Percentiles rank a stretch among this genome's conserved stretches.
Evolutionary conservation across 1,140 invertebrate species (phyloP).

Genomic region (Megalopta genalis): DNA sequence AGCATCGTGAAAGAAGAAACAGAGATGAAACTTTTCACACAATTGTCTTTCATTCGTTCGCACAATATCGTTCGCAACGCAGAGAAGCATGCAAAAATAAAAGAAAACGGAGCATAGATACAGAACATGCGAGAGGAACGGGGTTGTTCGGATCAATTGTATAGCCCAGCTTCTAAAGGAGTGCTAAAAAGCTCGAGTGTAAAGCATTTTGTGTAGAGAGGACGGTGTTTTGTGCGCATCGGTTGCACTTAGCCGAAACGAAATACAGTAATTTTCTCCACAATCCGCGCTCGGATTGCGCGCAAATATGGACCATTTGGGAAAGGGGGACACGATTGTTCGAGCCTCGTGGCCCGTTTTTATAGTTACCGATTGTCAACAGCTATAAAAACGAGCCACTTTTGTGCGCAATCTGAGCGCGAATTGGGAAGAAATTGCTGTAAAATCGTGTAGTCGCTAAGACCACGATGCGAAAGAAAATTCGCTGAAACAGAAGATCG

Average conservation of each 20-base stretch:
- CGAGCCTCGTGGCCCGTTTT: too few species aligned
- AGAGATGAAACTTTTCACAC: neutral
- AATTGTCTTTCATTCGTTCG: too few species aligned
- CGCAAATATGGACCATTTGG: too few species aligned
- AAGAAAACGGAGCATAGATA: neutral
- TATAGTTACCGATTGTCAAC: too few species aligned
- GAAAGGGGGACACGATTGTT: too few species aligned
- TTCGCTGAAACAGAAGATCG: constrained; percentile 14
- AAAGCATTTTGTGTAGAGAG: neutral
- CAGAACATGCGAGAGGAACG: neutral
- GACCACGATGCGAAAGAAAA: neutral
- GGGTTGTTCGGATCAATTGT: neutral
- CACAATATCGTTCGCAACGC: too few species aligned
- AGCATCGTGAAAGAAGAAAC: neutral
- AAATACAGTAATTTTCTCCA: too few species aligned
- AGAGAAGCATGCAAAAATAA: neutral
- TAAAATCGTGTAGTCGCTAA: constrained; percentile 8
- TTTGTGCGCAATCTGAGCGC: too few species aligned
- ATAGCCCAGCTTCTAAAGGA: constrained; percentile 50
- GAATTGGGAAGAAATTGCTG: too few species aligned
- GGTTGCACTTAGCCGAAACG: constrained; percentile 20
- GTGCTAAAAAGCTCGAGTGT: constrained; percentile 1
- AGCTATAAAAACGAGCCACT: too few species aligned
- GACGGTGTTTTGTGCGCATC: too few species aligned
- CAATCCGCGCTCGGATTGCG: too few species aligned